Evolutionary conservation across 2,113 vertebrate genomes (phyloP).

Genomic region (human): DNA sequence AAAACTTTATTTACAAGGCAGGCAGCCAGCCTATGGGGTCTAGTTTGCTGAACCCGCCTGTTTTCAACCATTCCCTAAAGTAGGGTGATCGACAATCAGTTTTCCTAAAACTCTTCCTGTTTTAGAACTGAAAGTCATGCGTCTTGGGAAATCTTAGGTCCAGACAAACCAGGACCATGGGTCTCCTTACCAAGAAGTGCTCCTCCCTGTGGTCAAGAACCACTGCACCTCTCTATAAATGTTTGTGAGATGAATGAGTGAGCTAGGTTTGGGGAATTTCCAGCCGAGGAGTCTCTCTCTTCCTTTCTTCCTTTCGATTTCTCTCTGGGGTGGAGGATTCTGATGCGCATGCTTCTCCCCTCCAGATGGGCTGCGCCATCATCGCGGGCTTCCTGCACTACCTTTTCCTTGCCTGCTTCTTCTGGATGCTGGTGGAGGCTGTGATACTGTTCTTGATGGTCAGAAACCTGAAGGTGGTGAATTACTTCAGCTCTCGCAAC

Average conservation of each 20-base stretch:
- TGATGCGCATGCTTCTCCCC: not conserved
- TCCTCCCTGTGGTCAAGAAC: rapidly evolving
- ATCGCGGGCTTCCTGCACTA: conserved; percentile 75
- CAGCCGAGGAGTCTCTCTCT: not conserved
- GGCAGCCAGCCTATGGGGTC: rapidly evolving
- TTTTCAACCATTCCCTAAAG: not conserved
- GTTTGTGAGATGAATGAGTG: not conserved
- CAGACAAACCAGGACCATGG: not conserved
- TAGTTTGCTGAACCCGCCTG: not conserved
- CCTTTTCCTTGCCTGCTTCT: conserved; percentile 78
- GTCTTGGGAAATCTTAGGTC: not conserved
- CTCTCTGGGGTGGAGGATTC: not conserved
- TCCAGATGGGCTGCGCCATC: conserved; percentile 62
- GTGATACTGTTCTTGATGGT: conserved; percentile 76
- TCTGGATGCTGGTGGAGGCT: conserved; percentile 81
- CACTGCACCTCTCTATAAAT: no score
- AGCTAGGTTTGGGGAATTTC: not conserved
- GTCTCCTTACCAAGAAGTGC: not conserved
- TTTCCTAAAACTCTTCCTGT: not conserved
- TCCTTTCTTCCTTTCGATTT: not conserved
- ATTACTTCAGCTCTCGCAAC: conserved; percentile 72
- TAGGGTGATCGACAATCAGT: not conserved
- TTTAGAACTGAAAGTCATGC: not conserved
- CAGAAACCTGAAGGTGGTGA: conserved; percentile 78
- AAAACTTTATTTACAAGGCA: not conserved